Evolutionary conservation across 2,113 vertebrate species (phyloP).

Genomic region (Geococcyx californianus): DNA sequence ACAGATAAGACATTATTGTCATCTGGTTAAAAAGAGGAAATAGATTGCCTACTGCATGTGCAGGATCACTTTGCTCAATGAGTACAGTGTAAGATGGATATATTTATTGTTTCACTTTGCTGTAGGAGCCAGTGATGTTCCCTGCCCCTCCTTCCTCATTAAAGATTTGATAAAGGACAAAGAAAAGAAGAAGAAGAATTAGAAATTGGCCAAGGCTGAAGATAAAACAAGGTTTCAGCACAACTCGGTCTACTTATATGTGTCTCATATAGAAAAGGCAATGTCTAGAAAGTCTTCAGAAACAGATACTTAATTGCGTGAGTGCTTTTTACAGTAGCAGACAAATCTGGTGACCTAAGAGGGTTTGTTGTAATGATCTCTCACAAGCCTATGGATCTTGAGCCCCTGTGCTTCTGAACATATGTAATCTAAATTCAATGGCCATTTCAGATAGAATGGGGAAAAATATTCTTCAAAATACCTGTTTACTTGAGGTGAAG

Average conservation of each 20-base stretch:
- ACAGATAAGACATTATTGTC: background rate
- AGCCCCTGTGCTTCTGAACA: background rate
- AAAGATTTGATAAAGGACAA: background rate
- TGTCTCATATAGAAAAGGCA: background rate
- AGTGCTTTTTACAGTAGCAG: background rate
- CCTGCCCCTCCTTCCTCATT: background rate
- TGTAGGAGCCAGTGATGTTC: background rate
- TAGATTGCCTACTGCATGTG: rapidly evolving
- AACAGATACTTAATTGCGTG: background rate
- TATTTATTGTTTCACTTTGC: background rate
- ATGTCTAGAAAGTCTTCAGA: background rate
- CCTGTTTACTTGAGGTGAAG: background rate
- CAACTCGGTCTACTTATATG: background rate
- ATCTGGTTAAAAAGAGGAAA: background rate
- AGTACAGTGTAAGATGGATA: background rate
- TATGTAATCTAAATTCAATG: background rate
- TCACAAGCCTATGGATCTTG: background rate
- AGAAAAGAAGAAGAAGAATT: background rate
- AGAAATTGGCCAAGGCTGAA: background rate
- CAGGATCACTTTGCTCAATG: background rate
- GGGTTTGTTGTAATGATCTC: background rate
- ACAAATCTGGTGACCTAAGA: background rate
- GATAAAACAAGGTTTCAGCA: background rate
- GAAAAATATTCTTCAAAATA: background rate
- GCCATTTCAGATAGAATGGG: background rate